A percentile compares a stretch with the other conserved stretches of the same genome.
Evolutionary conservation across 2,888 invertebrate species (phyloP).

Genomic region (Entomobrya multifasciata): DNA sequence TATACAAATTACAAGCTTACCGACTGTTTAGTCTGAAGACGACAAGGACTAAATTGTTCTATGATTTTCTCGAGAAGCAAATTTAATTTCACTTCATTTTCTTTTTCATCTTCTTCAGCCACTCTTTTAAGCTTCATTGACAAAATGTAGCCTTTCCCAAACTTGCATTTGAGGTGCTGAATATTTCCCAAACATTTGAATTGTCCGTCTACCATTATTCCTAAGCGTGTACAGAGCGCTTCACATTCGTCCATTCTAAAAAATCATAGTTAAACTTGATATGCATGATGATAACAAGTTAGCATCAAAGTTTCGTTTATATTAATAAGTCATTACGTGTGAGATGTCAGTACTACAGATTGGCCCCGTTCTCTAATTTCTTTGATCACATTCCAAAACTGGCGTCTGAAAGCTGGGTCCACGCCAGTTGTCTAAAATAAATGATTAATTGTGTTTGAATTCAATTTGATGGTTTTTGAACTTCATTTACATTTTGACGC

Average conservation of each 20-base stretch:
- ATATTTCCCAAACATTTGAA: constrained; percentile 89
- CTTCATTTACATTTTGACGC: background rate
- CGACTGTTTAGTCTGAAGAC: background rate
- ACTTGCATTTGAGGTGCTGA: constrained; percentile 89
- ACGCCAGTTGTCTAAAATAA: constrained; percentile 82
- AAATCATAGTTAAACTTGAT: too few relatives aligned
- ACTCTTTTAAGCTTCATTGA: too few relatives aligned
- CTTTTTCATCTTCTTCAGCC: too few relatives aligned
- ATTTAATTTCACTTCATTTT: too few relatives aligned
- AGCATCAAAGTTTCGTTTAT: too few relatives aligned
- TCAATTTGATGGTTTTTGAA: background rate
- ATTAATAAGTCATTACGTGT: too few relatives aligned
- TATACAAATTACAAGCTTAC: background rate
- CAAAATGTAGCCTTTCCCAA: constrained; percentile 86
- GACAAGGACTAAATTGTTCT: background rate
- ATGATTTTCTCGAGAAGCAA: background rate
- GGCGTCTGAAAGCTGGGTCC: constrained; percentile 86
- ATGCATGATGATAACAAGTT: too few relatives aligned
- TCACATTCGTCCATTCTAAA: constrained; percentile 91
- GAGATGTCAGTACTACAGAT: constrained; percentile 86
- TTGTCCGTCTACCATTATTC: constrained; percentile 91
- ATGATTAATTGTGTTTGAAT: background rate
- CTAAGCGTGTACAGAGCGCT: constrained; percentile 89
- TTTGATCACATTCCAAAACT: constrained; percentile 85
- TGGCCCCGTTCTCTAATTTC: constrained; percentile 83